Conservation (phyloP, 1,140 invertebrate species). For the Asbolus verrucosus region DNA sequence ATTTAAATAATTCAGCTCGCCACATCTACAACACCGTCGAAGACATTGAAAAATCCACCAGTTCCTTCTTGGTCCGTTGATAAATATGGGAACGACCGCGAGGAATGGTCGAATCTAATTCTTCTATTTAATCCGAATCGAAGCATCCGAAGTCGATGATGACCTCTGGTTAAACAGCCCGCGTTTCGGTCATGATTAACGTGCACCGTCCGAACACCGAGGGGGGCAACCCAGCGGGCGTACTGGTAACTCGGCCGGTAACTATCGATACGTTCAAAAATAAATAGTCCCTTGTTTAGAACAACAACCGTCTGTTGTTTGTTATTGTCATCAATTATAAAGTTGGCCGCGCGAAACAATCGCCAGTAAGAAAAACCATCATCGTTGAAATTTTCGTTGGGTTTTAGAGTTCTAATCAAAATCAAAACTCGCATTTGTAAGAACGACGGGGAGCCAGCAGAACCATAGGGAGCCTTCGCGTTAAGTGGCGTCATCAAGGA, state of each 20-base stretch:
- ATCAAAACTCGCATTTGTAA: no score
- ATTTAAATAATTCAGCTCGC: not conserved
- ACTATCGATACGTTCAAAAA: conserved; percentile 49
- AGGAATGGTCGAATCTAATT: conserved; percentile 1
- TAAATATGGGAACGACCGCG: not conserved
- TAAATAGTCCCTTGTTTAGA: conserved; percentile 48
- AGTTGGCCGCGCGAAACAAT: no score
- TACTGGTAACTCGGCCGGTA: conserved; percentile 17
- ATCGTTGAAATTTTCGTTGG: no score
- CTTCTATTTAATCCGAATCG: conserved; percentile 4
- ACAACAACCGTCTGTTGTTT: conserved; percentile 11
- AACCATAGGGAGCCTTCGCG: no score
- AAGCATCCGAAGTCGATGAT: not conserved
- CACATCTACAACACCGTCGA: not conserved
- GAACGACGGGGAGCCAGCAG: no score
- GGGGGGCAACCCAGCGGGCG: conserved; percentile 46
- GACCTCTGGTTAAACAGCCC: conserved; percentile 28
- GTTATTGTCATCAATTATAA: not conserved
- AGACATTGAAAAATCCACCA: not conserved
- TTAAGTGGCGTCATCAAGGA: no score
- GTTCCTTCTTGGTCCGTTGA: no score
- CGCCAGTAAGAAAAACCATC: no score
- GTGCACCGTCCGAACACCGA: conserved; percentile 34
- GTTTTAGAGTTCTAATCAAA: no score
- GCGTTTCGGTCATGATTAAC: conserved; percentile 50